phyloP scores from a whole-genome alignment of 2,113 vertebrate species.

The Hippocampus comes region DNA sequence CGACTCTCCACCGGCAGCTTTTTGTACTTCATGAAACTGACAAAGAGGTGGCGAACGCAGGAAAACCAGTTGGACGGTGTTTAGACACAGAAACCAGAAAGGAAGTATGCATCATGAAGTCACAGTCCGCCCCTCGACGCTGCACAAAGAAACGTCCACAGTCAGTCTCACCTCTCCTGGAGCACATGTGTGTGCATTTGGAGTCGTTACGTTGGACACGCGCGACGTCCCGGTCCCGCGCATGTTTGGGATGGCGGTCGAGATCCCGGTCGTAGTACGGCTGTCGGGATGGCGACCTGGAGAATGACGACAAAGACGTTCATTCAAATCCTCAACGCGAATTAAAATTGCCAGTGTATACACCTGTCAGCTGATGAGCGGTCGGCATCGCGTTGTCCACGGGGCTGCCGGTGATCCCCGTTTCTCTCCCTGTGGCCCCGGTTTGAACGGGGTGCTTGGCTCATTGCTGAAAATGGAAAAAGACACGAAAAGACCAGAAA shows the following conservation, averaged over 20 bases:
- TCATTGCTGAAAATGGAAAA: constrained; percentile 59
- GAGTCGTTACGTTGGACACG: constrained; percentile 45
- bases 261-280: constrained; percentile 42
- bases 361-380: constrained; percentile 55
- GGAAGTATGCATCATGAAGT: constrained; percentile 30
- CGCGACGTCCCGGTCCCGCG: constrained; percentile 35
- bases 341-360: not conserved
- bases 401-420: constrained; percentile 28
- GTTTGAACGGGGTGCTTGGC: constrained; percentile 53
- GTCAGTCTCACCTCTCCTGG: constrained; percentile 65
- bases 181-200: constrained; percentile 69
- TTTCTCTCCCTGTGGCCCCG: constrained; percentile 61
- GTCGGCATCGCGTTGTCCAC: constrained; percentile 38
- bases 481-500: not conserved
- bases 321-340: not conserved
- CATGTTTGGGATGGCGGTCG: constrained; percentile 14
- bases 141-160: not conserved
- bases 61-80: constrained; percentile 51
- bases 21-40: not conserved
- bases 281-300: constrained; percentile 55
- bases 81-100: not conserved
- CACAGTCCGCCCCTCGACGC: constrained; percentile 2
- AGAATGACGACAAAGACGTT: not conserved
- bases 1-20: not conserved
- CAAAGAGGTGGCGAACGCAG: not conserved